Evolutionary conservation across 1,140 invertebrate genomes (phyloP).

Genomic region (Drosophila willistoni): DNA sequence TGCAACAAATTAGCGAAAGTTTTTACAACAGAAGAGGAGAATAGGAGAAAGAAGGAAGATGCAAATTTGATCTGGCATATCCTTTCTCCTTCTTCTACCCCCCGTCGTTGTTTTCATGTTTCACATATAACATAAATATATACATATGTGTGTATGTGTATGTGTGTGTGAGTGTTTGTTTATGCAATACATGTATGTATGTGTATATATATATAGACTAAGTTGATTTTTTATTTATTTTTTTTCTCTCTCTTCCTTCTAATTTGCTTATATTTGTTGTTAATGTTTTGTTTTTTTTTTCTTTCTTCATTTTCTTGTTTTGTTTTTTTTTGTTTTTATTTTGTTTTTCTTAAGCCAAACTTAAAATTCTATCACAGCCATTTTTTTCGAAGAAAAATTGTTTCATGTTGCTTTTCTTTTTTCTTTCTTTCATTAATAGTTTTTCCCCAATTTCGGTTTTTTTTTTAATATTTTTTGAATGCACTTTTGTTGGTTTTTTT

Average conservation of each 20-base stretch:
- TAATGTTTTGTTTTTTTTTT: constrained; percentile 20
- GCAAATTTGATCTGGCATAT: no score
- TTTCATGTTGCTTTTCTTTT: constrained; percentile 41
- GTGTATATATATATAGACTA: not conserved
- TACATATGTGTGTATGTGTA: not conserved
- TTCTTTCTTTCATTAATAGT: constrained; percentile 20
- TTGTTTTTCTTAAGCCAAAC: constrained; percentile 32
- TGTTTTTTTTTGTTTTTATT: no score
- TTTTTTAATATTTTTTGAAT: constrained; percentile 48
- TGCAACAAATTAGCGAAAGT: constrained; percentile 45
- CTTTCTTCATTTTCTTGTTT: constrained; percentile 36
- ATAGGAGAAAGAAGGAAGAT: constrained; percentile 6
- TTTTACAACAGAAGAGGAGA: not conserved
- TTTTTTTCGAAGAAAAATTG: constrained; percentile 64
- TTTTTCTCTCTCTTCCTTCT: constrained; percentile 6
- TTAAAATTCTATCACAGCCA: constrained; percentile 79
- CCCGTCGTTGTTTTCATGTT: not conserved
- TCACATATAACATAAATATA: not conserved
- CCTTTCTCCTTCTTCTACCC: not conserved
- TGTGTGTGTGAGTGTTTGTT: not conserved
- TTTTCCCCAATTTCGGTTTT: constrained; percentile 52
- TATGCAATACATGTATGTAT: not conserved
- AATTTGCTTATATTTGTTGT: constrained; percentile 11
- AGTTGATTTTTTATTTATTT: constrained; percentile 17
- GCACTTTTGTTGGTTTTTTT: constrained; percentile 66